Base-by-base conservation (phyloP, 2,888 invertebrate species). In the Harpalus rubripes region DNA sequence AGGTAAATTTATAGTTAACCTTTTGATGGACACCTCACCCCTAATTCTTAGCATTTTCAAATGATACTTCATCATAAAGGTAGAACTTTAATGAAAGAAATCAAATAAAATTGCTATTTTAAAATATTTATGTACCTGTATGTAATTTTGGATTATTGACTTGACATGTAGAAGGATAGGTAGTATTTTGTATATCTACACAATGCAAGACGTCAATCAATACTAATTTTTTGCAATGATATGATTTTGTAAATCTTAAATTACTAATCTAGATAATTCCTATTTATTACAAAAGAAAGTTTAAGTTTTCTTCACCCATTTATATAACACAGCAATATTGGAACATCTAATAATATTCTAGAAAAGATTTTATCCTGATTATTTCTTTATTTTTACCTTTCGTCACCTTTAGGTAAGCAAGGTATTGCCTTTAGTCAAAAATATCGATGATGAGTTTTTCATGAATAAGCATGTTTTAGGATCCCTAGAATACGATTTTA, bases 1-100 rank as follows among this genome's bases (percentile, higher is more conserved):
- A 68, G 68, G 39, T 26, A 68, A 39, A 68, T 68, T 68, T 39
- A 39, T 68, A 68, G 68, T 68, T 68, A 68, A 68, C 39, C 39
- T 68, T 68, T 39, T 68, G 68, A 68, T 39, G 68, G 39, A 68
- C 68, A 15, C 15, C 32, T 68, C 39, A 39, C 39, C 32, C 32
- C 39, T 15, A n/a, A 15, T 39, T 68, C 15, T 68, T 10, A 26
- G 26, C 68, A 12, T 39, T 68, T 32, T 68, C n/a, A 7, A 63
- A 39, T 68, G 39, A 68, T 68, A 68, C 39, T n/a, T 12, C 26
- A 15, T 65, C 65, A 65, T 7, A 65, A n/a, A 32, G n/a, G 39
- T 32, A 39, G n/a, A 65, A 65, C 32, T 39, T 32, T 65, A 65
- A 63, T 12, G 26, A 7, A 32, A 68, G 39, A 68, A 68, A 68